These are phyloP conservation scores for Electrophaes corylata DNA, from an alignment of 2,888 invertebrate genomes.

Conservation along the genomic window DNA sequence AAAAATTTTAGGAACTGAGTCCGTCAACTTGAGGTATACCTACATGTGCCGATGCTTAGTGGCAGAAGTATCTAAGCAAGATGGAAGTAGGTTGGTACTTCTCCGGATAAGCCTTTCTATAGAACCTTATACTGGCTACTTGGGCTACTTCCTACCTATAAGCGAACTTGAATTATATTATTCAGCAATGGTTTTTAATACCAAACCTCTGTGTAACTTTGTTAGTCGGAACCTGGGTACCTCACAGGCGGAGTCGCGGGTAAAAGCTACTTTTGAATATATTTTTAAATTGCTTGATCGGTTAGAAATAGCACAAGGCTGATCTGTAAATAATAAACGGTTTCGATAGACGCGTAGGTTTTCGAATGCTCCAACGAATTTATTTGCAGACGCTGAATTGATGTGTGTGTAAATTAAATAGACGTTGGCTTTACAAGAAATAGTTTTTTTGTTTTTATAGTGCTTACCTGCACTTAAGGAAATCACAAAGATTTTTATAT, in stretches of 20 bases:
- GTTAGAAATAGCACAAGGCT: conserved; percentile 72
- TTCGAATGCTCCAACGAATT: conserved; percentile 39
- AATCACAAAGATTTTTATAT: too few relatives aligned
- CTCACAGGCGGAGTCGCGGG: neutral
- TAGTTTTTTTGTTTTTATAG: too few relatives aligned
- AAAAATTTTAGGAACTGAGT: too few relatives aligned
- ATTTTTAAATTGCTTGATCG: conserved; percentile 64
- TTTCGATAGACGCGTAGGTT: conserved; percentile 58
- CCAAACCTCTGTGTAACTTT: neutral
- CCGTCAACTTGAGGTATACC: too few relatives aligned
- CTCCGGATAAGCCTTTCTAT: too few relatives aligned
- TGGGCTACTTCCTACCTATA: neutral
- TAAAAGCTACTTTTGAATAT: conserved; percentile 46
- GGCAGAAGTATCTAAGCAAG: too few relatives aligned
- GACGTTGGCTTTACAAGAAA: conserved; percentile 24
- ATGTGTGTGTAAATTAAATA: conserved; percentile 31
- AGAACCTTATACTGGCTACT: neutral
- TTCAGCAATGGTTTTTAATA: neutral
- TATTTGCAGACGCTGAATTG: conserved; percentile 32
- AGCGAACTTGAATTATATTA: neutral
- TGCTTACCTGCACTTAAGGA: too few relatives aligned
- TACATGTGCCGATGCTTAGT: too few relatives aligned
- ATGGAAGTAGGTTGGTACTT: too few relatives aligned
- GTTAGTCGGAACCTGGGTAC: neutral
- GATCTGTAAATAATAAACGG: conserved; percentile 67